Base-by-base conservation (phyloP, 2,888 invertebrate species). In the Apoderus coryli region DNA sequence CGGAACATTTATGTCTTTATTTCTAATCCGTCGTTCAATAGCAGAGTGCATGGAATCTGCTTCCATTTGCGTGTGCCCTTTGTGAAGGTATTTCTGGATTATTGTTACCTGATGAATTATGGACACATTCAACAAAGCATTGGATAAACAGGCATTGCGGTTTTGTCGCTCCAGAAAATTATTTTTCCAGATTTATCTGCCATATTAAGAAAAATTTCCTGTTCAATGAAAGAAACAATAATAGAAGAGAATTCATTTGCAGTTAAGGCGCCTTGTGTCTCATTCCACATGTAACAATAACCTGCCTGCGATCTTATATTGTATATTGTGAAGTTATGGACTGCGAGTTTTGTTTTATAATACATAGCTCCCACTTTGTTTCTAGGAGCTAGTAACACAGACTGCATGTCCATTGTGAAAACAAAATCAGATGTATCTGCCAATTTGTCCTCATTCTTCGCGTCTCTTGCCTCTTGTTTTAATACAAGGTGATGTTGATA, bases 261-360 rank as follows among this genome's bases (percentile, higher is more conserved):
- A 34, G 9, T 24, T n/a, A 33, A 4, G 2, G 7, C 16, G 4
- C 40, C 43, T 26, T 43, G 38, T 12, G 32, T 26, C 27, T 48
- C 47, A 28, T 39, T 31, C 45, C 44, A 48, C 14, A 42, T 24
- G 32, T 38, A 49, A 27, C 47, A 47, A 19, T 16, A 30, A n/a
- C 27, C 40, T 16, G 42, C 33, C 4, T 44, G 25, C 9, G 37
- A 38, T 15, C 30, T 34, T 9, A 48, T 14, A 33, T 48, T 19
- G 19, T 7, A 19, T 27, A 48, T 15, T 2, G 42, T 47, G 32
- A 41, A 46, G 30, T 49, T 47, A 35, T 40, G 38, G 2, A 36
- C 36, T 9, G 10, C 11, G 22, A 38, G 25, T 26, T 40, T 40
- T 10, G 32, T 42, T 31, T 44, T 44, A 27, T 38, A 48, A 29